Base-by-base conservation (phyloP, 2,888 invertebrate genomes). In the Augiades crinisus region DNA sequence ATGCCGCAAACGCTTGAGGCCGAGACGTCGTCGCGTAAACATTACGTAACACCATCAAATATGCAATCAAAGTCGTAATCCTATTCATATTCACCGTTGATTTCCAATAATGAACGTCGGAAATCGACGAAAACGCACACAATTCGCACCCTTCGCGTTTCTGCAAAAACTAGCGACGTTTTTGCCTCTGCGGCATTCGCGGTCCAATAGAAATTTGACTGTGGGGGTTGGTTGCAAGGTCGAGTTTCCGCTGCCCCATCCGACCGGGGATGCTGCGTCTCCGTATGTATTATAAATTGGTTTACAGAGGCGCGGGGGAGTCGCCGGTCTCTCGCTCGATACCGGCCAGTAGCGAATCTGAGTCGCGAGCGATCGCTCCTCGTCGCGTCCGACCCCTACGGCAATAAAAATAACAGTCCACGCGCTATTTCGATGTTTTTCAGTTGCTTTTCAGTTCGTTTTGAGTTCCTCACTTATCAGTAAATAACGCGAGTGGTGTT, bases 271-370 rank as follows among this genome's bases (percentile, higher is more conserved):
- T 89, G 88, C 88, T 89, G 87, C 84, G 84, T 78, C 85, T 83
- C 81, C 77, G 87, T 88, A 89, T 89, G 87, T 89, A 88, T 88
- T 89, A 89, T 89, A 88, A 89, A 89, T 89, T 87, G 88, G 87
- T 88, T 87, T 85, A 87, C 86, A 85, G 83, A 69, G 76, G 84
- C 65, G 75, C 77, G 83, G 83, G 72, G 85, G 81, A 76, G 77
- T 67, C 67, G 74, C 63, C 70, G 71, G 72, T 66, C 67, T 68
- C 62, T 57, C 88, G 88, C 86, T 88, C 87, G 81, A 87, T 87
- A 87, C 77, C 71, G 76, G 66, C 75, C 85, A 87, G 87, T 87
- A 78, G 81, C 74, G 76, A 72, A 61, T 63, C 63, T 65, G 76
- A 67, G 53, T 59, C 68, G 70, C 68, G 65, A 55, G 73, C 67